A percentile compares a stretch with the other conserved stretches of the same genome.
Evolutionary conservation across 92 coral and sea anemone genomes (phyloP).

Genomic region (Pocillopora grandis): DNA sequence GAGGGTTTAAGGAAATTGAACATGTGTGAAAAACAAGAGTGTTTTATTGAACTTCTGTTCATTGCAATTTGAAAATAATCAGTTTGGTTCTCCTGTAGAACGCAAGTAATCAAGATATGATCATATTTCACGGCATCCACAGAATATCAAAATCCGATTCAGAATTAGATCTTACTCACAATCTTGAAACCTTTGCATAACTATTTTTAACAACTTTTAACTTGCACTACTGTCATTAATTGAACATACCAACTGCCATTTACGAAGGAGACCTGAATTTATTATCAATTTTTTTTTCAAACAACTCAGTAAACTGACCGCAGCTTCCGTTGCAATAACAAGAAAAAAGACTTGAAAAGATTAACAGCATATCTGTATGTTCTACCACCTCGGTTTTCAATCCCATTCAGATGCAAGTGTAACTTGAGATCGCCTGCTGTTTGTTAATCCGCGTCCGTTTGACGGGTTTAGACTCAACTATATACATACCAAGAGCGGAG

Average conservation of each 20-base stretch:
- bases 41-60: neutral
- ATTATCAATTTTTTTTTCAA: neutral
- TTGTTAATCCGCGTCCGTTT: too few relatives aligned
- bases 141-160: too few relatives aligned
- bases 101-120: neutral
- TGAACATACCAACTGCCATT: neutral
- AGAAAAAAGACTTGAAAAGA: neutral
- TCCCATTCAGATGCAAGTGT: too few relatives aligned
- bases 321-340: conserved; percentile 8
- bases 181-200: too few relatives aligned
- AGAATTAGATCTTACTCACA: too few relatives aligned
- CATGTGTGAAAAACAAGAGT: neutral
- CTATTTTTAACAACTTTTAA: neutral
- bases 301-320: neutral
- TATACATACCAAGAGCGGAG: too few relatives aligned
- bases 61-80: neutral
- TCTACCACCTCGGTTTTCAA: too few relatives aligned
- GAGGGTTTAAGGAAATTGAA: neutral
- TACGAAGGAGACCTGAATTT: neutral
- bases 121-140: too few relatives aligned
- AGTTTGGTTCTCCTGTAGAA: too few relatives aligned
- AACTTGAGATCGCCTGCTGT: too few relatives aligned
- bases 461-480: too few relatives aligned
- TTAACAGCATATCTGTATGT: too few relatives aligned
- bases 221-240: neutral